A percentile compares a stretch with the other conserved stretches of the same genome.
These are phyloP conservation scores for Microcebus murinus DNA, from an alignment of 2,113 vertebrate species.

Conservation along the genomic window DNA sequence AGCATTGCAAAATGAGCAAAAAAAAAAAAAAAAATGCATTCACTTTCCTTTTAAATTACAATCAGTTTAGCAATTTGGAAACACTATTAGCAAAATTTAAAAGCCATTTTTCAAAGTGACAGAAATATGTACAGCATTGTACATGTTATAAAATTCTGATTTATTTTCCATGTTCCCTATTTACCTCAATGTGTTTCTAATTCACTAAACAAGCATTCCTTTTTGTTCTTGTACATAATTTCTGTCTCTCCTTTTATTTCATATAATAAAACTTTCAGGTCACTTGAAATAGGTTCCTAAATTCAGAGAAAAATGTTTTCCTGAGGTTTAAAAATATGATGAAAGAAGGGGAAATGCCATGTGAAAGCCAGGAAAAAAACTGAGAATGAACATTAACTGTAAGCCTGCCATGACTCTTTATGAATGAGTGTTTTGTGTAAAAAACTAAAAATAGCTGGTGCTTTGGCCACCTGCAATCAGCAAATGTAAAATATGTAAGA, in stretches of 20 bases:
- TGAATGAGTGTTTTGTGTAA: conserved; percentile 9
- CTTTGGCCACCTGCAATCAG: conserved; percentile 46
- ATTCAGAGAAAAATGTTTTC: conserved; percentile 46
- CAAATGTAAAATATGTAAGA: conserved; percentile 14
- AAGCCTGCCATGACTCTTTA: not conserved
- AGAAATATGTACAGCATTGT: conserved; percentile 38
- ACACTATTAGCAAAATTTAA: conserved; percentile 63
- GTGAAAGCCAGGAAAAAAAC: not conserved
- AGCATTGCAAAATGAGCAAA: conserved; percentile 51
- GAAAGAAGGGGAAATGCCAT: conserved; percentile 7
- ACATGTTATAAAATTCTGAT: not conserved
- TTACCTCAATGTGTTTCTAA: conserved; percentile 54
- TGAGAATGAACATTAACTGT: not conserved
- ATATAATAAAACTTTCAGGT: conserved; percentile 40
- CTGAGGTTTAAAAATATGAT: conserved; percentile 40
- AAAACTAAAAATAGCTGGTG: conserved; percentile 29
- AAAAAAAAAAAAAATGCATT: not conserved
- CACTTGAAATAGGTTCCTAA: conserved; percentile 28
- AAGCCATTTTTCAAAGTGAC: conserved; percentile 72
- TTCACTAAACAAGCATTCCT: conserved; percentile 51
- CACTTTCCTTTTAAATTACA: conserved; percentile 52
- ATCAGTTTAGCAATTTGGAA: conserved; percentile 68
- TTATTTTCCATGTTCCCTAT: conserved; percentile 47
- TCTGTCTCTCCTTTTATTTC: conserved; percentile 17
- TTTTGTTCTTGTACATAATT: conserved; percentile 48